Conservation (phyloP, 2,888 invertebrate species). For the Thumatha senex region DNA sequence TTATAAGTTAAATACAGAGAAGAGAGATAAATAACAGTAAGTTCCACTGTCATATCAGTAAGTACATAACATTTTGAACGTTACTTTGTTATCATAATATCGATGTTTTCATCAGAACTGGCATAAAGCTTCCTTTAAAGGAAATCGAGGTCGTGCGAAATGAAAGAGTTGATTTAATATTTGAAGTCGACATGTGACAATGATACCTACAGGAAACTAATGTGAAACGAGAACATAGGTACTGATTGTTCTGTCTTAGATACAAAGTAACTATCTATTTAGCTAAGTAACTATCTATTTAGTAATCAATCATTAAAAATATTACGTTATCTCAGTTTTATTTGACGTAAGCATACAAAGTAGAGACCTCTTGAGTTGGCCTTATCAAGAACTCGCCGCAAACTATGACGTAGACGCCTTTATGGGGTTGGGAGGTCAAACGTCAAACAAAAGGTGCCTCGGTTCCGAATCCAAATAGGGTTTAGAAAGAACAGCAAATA, state of each 20-base stretch:
- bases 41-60: constrained; percentile 1
- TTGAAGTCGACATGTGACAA: constrained; percentile 8
- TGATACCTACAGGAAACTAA: not conserved
- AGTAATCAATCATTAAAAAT: too few species aligned
- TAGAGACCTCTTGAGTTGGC: too few species aligned
- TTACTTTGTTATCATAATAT: constrained; percentile 34
- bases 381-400: too few species aligned
- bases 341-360: too few species aligned
- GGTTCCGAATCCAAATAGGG: too few species aligned
- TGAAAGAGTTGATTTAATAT: constrained; percentile 28
- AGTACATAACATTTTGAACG: not conserved
- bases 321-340: too few species aligned
- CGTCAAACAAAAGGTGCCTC: too few species aligned
- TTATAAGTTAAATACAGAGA: not conserved
- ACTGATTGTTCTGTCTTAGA: not conserved
- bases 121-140: constrained; percentile 36
- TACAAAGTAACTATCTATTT: too few species aligned
- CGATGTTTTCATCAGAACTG: constrained; percentile 27
- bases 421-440: too few species aligned
- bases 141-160: constrained; percentile 37
- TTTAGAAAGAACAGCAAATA: too few species aligned
- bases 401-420: too few species aligned
- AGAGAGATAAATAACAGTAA: constrained; percentile 6
- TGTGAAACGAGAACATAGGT: not conserved
- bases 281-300: too few species aligned